Base-by-base conservation (phyloP, 2,113 vertebrate genomes). In the Indri indri region DNA sequence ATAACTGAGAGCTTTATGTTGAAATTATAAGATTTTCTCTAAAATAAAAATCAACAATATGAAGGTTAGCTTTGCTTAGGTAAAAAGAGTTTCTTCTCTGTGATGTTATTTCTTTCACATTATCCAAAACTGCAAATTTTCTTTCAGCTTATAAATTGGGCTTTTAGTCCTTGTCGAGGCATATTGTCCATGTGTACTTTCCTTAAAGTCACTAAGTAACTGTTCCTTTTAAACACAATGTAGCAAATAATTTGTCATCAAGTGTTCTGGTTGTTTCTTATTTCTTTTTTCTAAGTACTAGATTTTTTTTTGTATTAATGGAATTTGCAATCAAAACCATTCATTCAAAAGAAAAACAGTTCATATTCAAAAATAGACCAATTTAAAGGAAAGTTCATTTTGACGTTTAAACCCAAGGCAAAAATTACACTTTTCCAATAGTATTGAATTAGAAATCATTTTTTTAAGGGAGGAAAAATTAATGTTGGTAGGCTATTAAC, bases 291-390 rank as follows among this genome's bases (percentile, higher is more conserved):
- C 45, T 88, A 76, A 90, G 66, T 30, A 61, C 45, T 90, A 77
- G 59, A 66, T 63, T 73, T 83, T 89, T 92, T 91, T 91, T 59
- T 59, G 18, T 71, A 92, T 52, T 84, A 71, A 88, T 40, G 85
- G 88, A 94, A 95, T 94, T 88, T 90, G 90, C 70, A 98, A 96
- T 97, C 95, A 97, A 0, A 92, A 47, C 90, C 47, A 97, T 97
- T 97, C 71, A 87, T 68, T 93, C 37, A 81, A 76, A 54, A 92
- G 12, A 88, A 95, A 96, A 95, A 90, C 40, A 80, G 27, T 90
- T 74, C 25, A 71, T 40, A 77, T 70, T 92, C 70, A 74, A 95
- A 97, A 92, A 87, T 32, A 65, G 20, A 42, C 32, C 71, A 95
- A 90, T 93, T 97, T 90, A 92, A 92, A 91, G 8, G 34, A 85